These are phyloP conservation scores for Caenorhabditis japonica DNA, from an alignment of 2,888 invertebrate species.

Conservation along the genomic window DNA sequence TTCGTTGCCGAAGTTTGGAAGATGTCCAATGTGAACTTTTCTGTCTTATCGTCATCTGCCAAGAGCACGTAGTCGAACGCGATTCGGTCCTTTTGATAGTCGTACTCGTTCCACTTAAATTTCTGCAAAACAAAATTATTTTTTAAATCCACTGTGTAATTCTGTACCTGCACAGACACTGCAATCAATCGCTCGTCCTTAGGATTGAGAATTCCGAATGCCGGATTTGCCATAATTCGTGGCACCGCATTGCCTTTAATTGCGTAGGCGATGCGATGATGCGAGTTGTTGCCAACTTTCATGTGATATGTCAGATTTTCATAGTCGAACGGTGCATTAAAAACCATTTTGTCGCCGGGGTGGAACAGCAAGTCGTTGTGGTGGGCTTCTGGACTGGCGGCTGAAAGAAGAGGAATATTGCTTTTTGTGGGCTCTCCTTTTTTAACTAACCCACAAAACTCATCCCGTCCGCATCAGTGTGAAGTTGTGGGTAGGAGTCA, in stretches of 20 bases:
- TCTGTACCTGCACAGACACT: conserved; percentile 18
- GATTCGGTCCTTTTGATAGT: conserved; percentile 46
- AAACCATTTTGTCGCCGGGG: conserved; percentile 36
- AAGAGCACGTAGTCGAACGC: conserved; percentile 54
- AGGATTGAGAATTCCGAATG: conserved; percentile 36
- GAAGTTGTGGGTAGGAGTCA: too few species aligned
- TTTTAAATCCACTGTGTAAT: too few species aligned
- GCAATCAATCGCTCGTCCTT: conserved; percentile 32
- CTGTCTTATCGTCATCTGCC: conserved; percentile 29
- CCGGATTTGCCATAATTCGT: conserved; percentile 52
- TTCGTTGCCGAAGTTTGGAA: conserved; percentile 43
- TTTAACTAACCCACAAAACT: too few species aligned
- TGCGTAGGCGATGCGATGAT: conserved; percentile 53
- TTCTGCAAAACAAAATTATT: too few species aligned
- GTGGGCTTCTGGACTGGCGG: conserved; percentile 26
- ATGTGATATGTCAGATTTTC: conserved; percentile 55
- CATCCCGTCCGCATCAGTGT: too few species aligned
- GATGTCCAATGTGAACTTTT: conserved; percentile 34
- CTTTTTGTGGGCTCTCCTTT: too few species aligned
- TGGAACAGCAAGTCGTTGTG: conserved; percentile 46
- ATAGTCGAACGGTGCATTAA: conserved; percentile 56
- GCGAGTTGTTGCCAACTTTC: conserved; percentile 45
- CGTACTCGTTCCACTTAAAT: conserved; percentile 34
- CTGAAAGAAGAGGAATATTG: conserved; percentile 28
- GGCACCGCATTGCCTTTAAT: conserved; percentile 53